Conservation (phyloP, 2,113 vertebrate species). For the Ammodramus savannarum region DNA sequence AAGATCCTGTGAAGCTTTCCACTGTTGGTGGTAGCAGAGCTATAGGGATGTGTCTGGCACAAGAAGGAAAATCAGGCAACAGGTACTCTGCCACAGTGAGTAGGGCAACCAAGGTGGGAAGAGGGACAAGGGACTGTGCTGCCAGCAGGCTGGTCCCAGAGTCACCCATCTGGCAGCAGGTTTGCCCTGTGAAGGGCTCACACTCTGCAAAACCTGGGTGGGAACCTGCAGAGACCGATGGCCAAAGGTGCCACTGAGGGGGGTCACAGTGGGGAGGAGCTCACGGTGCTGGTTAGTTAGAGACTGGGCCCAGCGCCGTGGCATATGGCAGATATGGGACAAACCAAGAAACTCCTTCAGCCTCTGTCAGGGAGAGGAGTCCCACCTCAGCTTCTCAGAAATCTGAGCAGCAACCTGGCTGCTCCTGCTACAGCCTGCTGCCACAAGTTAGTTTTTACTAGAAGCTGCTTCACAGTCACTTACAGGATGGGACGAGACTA, state of each 20-base stretch:
- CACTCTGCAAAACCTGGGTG: not conserved
- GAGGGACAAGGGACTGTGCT: not conserved
- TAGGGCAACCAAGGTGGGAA: not conserved
- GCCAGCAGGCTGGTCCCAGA: not conserved
- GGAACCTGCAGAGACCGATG: accelerated
- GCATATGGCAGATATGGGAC: not conserved
- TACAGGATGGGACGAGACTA: not conserved
- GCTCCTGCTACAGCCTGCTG: not conserved
- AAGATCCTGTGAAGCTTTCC: not conserved
- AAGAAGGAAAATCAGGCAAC: not conserved
- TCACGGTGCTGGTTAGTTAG: not conserved
- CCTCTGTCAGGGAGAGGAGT: not conserved
- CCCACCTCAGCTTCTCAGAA: not conserved
- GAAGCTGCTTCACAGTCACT: not conserved
- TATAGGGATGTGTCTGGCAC: not conserved
- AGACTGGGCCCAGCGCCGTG: not conserved
- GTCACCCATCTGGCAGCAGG: not conserved
- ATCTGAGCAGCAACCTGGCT: not conserved
- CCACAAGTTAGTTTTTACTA: not conserved
- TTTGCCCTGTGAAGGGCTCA: not conserved
- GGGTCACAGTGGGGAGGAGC: not conserved
- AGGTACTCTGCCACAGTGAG: not conserved
- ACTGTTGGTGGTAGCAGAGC: not conserved
- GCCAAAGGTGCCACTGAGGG: not conserved
- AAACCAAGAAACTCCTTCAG: not conserved